A percentile compares a stretch with the other conserved stretches of the same genome.
phyloP scores from a whole-genome alignment of 2,113 vertebrate species.

The Solea solea region DNA sequence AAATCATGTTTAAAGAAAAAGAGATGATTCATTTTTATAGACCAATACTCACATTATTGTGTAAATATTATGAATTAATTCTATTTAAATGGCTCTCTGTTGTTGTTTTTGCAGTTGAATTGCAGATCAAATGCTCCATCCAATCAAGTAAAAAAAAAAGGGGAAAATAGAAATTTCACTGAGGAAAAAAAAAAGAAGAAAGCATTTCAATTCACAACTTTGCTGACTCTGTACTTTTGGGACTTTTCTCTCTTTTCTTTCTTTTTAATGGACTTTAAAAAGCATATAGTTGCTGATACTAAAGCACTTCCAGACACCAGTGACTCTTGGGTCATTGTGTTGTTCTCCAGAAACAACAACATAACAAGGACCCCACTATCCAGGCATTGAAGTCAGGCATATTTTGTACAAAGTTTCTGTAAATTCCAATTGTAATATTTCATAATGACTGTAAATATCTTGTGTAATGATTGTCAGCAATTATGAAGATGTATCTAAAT shows the following conservation, averaged over 20 bases:
- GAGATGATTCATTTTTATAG: slow-evolving; percentile 80
- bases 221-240: slow-evolving; percentile 77
- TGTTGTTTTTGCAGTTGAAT: slow-evolving; percentile 84
- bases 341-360: slow-evolving; percentile 69
- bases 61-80: slow-evolving; percentile 84
- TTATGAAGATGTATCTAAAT: slow-evolving; percentile 94
- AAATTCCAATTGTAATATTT: slow-evolving; percentile 92
- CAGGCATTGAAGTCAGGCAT: slow-evolving; percentile 92
- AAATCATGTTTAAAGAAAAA: slow-evolving; percentile 82
- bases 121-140: slow-evolving; percentile 76
- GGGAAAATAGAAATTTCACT: slow-evolving; percentile 67
- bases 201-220: slow-evolving; percentile 70
- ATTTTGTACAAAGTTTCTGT: slow-evolving; percentile 91
- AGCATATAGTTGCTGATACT: slow-evolving; percentile 76
- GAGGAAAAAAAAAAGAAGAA: slow-evolving; percentile 62
- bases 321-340: slow-evolving; percentile 76
- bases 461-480: slow-evolving; percentile 98
- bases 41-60: slow-evolving; percentile 80
- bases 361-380: slow-evolving; percentile 87
- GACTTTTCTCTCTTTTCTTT: slow-evolving; percentile 73
- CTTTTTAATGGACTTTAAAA: slow-evolving; percentile 80
- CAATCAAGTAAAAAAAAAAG: slow-evolving; percentile 52
- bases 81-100: slow-evolving; percentile 84
- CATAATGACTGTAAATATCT: slow-evolving; percentile 95
- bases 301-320: slow-evolving; percentile 80